These are phyloP conservation scores for Aleiodes sp. DNA, from an alignment of 1,140 invertebrate species.

Conservation along the genomic window DNA sequence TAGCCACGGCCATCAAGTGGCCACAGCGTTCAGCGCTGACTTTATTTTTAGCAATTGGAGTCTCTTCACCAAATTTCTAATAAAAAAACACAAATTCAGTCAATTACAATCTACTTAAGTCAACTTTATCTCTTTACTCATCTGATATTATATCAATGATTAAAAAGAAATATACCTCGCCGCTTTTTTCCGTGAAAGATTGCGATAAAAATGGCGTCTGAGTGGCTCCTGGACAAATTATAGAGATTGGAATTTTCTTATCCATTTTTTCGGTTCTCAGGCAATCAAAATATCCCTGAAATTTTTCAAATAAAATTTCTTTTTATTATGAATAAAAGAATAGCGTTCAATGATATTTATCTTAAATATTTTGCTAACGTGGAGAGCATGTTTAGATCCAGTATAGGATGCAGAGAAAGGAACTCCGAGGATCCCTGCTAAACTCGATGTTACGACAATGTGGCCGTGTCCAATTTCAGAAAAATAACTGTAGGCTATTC, in stretches of 20 bases:
- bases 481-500: slow-evolving; percentile 76
- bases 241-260: slow-evolving; percentile 72
- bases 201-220: slow-evolving; percentile 77
- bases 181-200: slow-evolving; percentile 74
- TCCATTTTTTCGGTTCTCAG: slow-evolving; percentile 72
- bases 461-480: slow-evolving; percentile 71
- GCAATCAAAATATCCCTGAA: slow-evolving; percentile 77
- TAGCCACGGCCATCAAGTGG: slow-evolving; percentile 75
- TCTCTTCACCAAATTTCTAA: slow-evolving; percentile 68
- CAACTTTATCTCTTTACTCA: background rate
- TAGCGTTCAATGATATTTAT: background rate
- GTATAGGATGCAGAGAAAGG: slow-evolving; percentile 83
- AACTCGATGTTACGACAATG: slow-evolving; percentile 77
- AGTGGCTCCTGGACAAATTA: slow-evolving; percentile 82
- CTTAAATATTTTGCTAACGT: slow-evolving; percentile 68
- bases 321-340: background rate
- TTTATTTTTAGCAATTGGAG: slow-evolving; percentile 68
- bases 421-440: slow-evolving; percentile 75
- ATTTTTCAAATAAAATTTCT: slow-evolving; percentile 41
- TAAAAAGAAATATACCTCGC: slow-evolving; percentile 64
- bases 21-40: slow-evolving; percentile 79
- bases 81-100: slow-evolving; percentile 36
- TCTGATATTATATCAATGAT: background rate
- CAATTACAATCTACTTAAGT: background rate
- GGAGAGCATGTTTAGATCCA: slow-evolving; percentile 83